Evolutionary conservation across 2,113 vertebrate genomes (phyloP).

Genomic region (Bos taurus): ARS-UCD2.0 NC_037337.1:14579501-14580000

Average conservation of each 20-base stretch:
- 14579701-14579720: background rate
- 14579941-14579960: background rate
- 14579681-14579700: background rate
- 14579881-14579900: background rate
- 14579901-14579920: background rate
- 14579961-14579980: background rate
- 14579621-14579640: background rate
- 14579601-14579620: background rate
- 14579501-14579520: background rate
- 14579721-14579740: background rate
- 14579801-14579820: background rate
- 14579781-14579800: background rate
- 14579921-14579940: background rate
- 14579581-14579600: background rate
- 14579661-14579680: background rate
- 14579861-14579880: rapidly evolving
- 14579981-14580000: background rate
- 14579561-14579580: background rate
- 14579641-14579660: background rate
- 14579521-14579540: background rate
- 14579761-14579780: background rate
- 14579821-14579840: background rate
- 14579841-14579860: background rate
- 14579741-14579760: background rate
- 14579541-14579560: background rate